Evolutionary conservation across 1,140 invertebrate genomes (phyloP).

Genomic region (Cydia strobilella): DNA sequence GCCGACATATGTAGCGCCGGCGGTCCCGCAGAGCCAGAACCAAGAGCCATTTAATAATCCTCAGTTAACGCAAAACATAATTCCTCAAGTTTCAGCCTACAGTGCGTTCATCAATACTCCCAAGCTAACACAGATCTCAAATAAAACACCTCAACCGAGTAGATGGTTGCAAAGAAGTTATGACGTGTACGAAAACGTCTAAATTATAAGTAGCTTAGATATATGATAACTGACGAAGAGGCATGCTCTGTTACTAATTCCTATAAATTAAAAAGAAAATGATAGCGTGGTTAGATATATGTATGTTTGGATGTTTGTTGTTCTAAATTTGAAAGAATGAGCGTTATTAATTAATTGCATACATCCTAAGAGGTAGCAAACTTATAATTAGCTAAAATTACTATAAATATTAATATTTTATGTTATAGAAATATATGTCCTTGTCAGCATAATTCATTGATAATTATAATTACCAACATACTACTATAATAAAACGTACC

Average conservation of each 20-base stretch:
- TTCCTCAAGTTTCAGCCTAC: constrained; percentile 29
- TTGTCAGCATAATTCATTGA: too few relatives aligned
- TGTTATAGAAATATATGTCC: too few relatives aligned
- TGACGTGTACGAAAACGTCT: constrained; percentile 34
- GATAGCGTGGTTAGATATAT: background rate
- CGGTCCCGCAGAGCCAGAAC: background rate
- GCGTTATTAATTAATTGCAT: background rate
- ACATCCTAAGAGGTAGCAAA: background rate
- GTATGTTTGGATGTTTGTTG: background rate
- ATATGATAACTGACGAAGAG: background rate
- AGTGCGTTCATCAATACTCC: constrained; percentile 17
- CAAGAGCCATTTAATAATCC: background rate
- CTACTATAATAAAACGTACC: too few relatives aligned
- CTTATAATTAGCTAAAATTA: background rate
- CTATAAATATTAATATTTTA: background rate
- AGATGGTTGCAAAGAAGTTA: constrained; percentile 30
- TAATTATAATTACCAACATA: too few relatives aligned
- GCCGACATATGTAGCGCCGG: background rate
- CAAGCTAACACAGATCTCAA: constrained; percentile 8
- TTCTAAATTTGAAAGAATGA: background rate
- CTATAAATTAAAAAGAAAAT: background rate
- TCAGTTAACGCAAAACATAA: constrained; percentile 25
- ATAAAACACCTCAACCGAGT: background rate
- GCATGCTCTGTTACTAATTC: background rate
- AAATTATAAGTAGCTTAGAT: background rate